phyloP scores from a whole-genome alignment of 1,140 invertebrate genomes.

The Onthophagus taurus region DNA sequence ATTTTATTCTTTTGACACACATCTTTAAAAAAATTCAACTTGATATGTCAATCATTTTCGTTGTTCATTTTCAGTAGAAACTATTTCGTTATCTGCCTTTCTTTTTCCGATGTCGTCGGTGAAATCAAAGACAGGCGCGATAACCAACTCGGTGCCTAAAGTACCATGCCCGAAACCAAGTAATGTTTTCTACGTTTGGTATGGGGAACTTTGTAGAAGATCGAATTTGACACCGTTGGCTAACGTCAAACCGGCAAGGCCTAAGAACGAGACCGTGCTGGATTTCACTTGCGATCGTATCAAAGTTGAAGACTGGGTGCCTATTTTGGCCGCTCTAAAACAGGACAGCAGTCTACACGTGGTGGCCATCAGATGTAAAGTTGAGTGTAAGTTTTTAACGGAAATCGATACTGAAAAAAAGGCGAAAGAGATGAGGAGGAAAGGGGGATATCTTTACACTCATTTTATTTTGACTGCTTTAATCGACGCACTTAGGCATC shows the following conservation, averaged over 20 bases:
- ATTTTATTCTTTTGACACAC: too few species aligned
- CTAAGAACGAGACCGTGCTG: constrained; percentile 39
- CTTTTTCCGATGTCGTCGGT: too few species aligned
- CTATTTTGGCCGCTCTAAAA: constrained; percentile 53
- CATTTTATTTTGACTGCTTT: constrained; percentile 31
- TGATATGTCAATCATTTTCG: too few species aligned
- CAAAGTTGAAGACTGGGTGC: constrained; percentile 58
- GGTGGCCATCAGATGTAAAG: constrained; percentile 42
- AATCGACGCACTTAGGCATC: constrained; percentile 40
- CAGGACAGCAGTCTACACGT: constrained; percentile 52
- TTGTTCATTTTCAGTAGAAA: too few species aligned
- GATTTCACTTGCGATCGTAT: constrained; percentile 58
- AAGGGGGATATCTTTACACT: constrained; percentile 32
- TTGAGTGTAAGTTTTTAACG: constrained; percentile 40
- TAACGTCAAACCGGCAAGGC: constrained; percentile 33
- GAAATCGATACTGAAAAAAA: constrained; percentile 48
- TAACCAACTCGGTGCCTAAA: too few species aligned
- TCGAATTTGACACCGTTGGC: constrained; percentile 28
- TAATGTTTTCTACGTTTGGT: constrained; percentile 36
- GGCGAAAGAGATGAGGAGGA: constrained; percentile 31
- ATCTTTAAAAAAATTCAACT: too few species aligned
- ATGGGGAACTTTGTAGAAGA: constrained; percentile 33
- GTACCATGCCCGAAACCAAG: constrained; percentile 27
- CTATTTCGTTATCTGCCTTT: too few species aligned
- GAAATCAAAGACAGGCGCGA: too few species aligned